Percentiles rank a stretch among this genome's conserved stretches.
Conservation (phyloP, 2,113 vertebrate species). For the cattle (Bos taurus) region DNA sequence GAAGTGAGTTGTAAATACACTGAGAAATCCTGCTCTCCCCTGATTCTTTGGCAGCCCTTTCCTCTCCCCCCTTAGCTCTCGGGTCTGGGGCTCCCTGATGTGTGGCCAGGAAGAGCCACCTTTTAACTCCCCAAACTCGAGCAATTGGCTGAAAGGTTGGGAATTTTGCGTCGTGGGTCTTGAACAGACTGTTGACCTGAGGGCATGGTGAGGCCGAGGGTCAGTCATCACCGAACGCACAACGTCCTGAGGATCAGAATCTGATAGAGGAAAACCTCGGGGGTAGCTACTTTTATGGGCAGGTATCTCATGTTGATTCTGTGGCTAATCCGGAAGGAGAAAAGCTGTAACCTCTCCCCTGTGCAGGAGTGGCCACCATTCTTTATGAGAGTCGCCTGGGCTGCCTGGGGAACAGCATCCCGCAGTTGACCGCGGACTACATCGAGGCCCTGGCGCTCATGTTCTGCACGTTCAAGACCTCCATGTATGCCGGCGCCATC, state of each 20-base stretch:
- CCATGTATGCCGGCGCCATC: conserved; percentile 94
- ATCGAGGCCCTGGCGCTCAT: conserved; percentile 91
- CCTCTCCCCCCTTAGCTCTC: neutral
- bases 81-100: fast-evolving
- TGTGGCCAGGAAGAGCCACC: neutral
- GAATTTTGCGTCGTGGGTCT: neutral
- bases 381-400: conserved; percentile 90
- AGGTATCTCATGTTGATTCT: neutral
- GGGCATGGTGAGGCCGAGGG: neutral
- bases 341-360: neutral
- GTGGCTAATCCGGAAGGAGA: neutral
- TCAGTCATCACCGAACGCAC: fast-evolving
- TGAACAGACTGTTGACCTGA: neutral
- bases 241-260: neutral
- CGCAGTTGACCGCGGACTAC: conserved; percentile 88
- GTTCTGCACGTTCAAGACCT: conserved; percentile 97
- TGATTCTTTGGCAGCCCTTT: neutral
- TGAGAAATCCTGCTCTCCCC: neutral
- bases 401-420: conserved; percentile 87
- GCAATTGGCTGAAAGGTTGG: neutral
- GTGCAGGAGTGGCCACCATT: conserved; percentile 88
- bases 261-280: neutral
- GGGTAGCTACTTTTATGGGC: neutral
- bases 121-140: neutral
- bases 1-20: neutral